phyloP scores from a whole-genome alignment of 2,797 vertebrate genomes.

The Eutrigla gurnardus region DNA sequence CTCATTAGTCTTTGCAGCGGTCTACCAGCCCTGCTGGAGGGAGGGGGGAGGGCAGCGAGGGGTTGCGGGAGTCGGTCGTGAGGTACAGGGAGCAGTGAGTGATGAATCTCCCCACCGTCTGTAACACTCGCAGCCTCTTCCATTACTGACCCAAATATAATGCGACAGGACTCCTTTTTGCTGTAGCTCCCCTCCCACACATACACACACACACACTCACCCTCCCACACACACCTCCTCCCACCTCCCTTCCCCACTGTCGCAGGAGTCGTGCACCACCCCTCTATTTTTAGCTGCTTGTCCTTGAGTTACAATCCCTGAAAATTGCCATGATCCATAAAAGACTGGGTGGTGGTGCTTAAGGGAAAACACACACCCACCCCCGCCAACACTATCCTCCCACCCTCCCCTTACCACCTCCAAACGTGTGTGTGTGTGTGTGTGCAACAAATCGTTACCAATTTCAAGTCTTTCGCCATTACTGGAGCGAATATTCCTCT shows the following conservation, averaged over 20 bases:
- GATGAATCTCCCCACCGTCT: constrained; percentile 71
- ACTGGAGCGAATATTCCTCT: constrained; percentile 70
- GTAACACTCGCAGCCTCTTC: constrained; percentile 63
- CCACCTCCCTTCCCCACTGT: constrained; percentile 33
- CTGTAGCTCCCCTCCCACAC: constrained; percentile 7
- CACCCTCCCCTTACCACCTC: constrained; percentile 11
- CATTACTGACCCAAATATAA: constrained; percentile 79
- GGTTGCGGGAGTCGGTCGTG: constrained; percentile 46
- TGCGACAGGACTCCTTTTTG: constrained; percentile 73
- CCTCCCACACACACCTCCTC: constrained; percentile 22
- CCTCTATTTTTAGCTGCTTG: constrained; percentile 82
- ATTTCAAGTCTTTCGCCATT: constrained; percentile 67
- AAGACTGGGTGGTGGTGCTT: constrained; percentile 55
- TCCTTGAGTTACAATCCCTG: constrained; percentile 79
- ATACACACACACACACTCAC: background rate
- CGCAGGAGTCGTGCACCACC: constrained; percentile 61
- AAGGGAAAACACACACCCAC: constrained; percentile 57
- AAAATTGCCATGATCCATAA: constrained; percentile 79
- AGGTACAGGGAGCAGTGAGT: constrained; percentile 36
- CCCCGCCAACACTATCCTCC: constrained; percentile 27
- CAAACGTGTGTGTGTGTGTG: constrained; percentile 21
- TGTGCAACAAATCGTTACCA: constrained; percentile 61
- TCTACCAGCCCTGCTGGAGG: constrained; percentile 13
- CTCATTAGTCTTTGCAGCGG: constrained; percentile 36
- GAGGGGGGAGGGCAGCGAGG: background rate